Base-by-base conservation (phyloP, 2,113 vertebrate species). In the Xerus inauris region DNA sequence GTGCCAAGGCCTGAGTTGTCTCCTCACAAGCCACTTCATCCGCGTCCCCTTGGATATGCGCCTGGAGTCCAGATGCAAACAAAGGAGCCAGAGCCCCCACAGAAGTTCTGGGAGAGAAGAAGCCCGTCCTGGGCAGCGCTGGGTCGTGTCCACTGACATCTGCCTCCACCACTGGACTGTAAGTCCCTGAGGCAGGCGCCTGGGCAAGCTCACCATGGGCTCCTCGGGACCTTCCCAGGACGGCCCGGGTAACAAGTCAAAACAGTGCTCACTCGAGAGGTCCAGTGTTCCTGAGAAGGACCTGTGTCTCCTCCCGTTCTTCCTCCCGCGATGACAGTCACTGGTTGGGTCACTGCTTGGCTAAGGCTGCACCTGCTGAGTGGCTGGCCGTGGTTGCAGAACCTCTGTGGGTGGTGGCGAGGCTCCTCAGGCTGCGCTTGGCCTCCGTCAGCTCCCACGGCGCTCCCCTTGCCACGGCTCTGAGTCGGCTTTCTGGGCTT, bases 111-210 rank as follows among this genome's bases (percentile, higher is more conserved):
- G n/a, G 32, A 32, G 40, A 3, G 13, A 16, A 79, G 1, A 30
- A 17, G 17, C 1, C 47, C 2, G 8, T 28, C 0, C 22, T 62
- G 54, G 30, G 8, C 6, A 22, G 10, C 6, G 0, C 0, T 4
- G 1, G 0, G 6, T 4, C 24, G 0, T 9, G 8, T 0, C 8
- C 47, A 12, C 1, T 11, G 22, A 5, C 0, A 1, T 14, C 35
- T 42, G 12, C 87, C 45, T 11, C 69, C 3, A 0, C 38, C 32
- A 3, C 71, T 32, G 11, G 5, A 32, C 24, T 13, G 6, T n/a
- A n/a, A n/a, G n/a, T n/a, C n/a, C n/a, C n/a, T n/a, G 73, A 65
- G 22, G 6, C 13, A 19, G 24, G 1, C 1, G 24, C 20, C 42
- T 47, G 51, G 38, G 26, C 32, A 1, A 9, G 35, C 9, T 77